Evolutionary conservation across 2,888 invertebrate species (phyloP).

Genomic region (Blastobasis lacticolella): DNA sequence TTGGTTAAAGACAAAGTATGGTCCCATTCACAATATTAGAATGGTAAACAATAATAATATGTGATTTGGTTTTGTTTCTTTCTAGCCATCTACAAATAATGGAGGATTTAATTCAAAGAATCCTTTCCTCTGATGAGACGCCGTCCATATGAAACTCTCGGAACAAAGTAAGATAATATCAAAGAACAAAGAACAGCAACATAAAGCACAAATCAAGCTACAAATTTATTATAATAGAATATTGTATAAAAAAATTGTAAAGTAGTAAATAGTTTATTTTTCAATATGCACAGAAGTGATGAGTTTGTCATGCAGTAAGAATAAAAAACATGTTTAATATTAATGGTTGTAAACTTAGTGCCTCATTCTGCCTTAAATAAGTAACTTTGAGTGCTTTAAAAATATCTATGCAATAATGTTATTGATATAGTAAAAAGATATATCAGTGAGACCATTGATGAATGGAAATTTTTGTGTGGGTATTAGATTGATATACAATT

Average conservation of each 20-base stretch:
- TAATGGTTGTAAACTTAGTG: constrained; percentile 47
- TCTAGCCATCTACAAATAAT: constrained; percentile 52
- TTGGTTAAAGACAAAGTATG: too few relatives aligned
- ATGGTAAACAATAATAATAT: constrained; percentile 1
- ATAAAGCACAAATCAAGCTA: constrained; percentile 64
- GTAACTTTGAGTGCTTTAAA: not conserved
- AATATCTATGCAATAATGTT: too few relatives aligned
- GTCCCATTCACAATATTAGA: not conserved
- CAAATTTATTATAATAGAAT: constrained; percentile 32
- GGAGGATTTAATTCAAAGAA: constrained; percentile 61
- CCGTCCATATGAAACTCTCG: constrained; percentile 19
- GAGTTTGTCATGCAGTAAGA: too few relatives aligned
- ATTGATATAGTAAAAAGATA: not conserved
- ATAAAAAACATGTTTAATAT: not conserved
- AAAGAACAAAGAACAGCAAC: constrained; percentile 52
- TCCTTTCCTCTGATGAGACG: constrained; percentile 58
- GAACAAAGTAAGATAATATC: constrained; percentile 34
- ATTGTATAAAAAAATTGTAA: constrained; percentile 31
- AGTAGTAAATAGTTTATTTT: constrained; percentile 38
- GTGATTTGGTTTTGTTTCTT: constrained; percentile 15
- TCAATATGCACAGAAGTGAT: constrained; percentile 17
- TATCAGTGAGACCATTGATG: not conserved
- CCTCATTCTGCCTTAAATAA: constrained; percentile 56
- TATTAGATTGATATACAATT: constrained; percentile 15
- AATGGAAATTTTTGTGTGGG: constrained; percentile 4